Conservation (phyloP, 2,797 vertebrate species). For the Syngnathus acus region DNA sequence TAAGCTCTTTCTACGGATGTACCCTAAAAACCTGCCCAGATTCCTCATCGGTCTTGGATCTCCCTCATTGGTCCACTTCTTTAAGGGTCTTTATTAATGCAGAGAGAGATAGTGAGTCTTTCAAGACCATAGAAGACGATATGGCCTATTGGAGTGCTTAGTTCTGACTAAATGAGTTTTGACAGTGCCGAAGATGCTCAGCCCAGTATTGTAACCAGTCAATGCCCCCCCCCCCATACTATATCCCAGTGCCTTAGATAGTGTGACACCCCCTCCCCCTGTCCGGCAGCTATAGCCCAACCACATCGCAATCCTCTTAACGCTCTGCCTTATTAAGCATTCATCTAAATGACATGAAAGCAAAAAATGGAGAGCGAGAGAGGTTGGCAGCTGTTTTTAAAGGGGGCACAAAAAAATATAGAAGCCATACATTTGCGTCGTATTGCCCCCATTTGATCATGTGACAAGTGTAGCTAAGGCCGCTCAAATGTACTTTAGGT, state of each 20-base stretch:
- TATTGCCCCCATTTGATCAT: conserved; percentile 72
- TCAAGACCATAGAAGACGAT: conserved; percentile 55
- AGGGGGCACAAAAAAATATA: conserved; percentile 22
- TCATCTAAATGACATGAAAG: conserved; percentile 79
- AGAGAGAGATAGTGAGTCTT: conserved; percentile 51
- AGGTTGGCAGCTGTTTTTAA: not conserved
- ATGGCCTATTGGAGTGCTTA: conserved; percentile 66
- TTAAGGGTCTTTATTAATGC: conserved; percentile 62
- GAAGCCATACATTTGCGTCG: conserved; percentile 61
- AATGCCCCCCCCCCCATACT: conserved; percentile 17
- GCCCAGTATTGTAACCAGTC: conserved; percentile 58
- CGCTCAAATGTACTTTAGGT: conserved; percentile 62
- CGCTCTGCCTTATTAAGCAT: conserved; percentile 78
- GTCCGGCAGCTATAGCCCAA: conserved; percentile 52
- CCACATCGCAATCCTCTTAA: conserved; percentile 79
- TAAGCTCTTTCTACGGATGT: conserved; percentile 39
- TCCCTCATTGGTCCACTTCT: conserved; percentile 43
- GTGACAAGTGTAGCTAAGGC: conserved; percentile 79
- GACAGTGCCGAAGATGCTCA: conserved; percentile 72
- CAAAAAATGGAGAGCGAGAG: conserved; percentile 21
- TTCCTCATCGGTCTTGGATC: conserved; percentile 39
- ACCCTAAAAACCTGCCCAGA: conserved; percentile 21
- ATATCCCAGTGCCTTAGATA: conserved; percentile 42
- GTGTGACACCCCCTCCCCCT: conserved; percentile 34
- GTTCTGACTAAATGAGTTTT: conserved; percentile 75